Percentiles rank a stretch among this genome's conserved stretches.
Conservation (phyloP, 2,113 vertebrate species). For the Arvicanthis niloticus region DNA sequence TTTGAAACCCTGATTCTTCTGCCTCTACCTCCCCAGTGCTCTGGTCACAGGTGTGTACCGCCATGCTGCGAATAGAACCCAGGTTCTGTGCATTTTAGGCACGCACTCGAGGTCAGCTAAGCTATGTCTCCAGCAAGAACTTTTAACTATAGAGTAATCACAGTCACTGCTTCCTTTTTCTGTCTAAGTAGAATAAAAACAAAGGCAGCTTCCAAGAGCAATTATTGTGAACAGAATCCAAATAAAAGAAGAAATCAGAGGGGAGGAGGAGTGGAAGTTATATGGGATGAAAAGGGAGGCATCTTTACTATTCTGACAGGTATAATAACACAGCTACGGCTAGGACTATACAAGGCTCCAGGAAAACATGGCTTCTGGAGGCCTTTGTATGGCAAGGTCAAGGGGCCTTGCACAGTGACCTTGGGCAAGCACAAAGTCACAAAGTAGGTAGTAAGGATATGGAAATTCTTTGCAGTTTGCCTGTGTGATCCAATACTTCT, state of each 20-base stretch:
- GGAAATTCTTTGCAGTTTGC: constrained; percentile 63
- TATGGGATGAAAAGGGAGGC: not conserved
- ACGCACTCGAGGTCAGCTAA: not conserved
- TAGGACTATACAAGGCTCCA: not conserved
- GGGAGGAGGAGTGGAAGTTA: not conserved
- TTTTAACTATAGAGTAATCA: constrained; percentile 11
- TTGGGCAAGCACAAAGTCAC: constrained; percentile 56
- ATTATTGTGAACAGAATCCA: not conserved
- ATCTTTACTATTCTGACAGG: not conserved
- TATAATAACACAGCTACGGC: not conserved
- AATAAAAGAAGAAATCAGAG: not conserved
- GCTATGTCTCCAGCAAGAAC: not conserved
- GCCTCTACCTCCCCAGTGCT: not conserved
- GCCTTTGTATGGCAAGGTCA: constrained; percentile 26
- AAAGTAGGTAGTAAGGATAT: constrained; percentile 61
- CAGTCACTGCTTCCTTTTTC: not conserved
- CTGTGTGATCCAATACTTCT: constrained; percentile 8
- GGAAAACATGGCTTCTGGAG: constrained; percentile 43
- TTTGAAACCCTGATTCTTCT: not conserved
- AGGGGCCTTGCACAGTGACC: constrained; percentile 52
- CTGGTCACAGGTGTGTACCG: not conserved
- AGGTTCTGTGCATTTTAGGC: not conserved
- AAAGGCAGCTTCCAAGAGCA: constrained; percentile 29
- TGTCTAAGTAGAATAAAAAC: not conserved
- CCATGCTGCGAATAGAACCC: not conserved